Percentiles rank a stretch among this genome's conserved stretches.
Conservation (phyloP, 1,140 invertebrate genomes). For the Sesamia nonagrioides region DNA sequence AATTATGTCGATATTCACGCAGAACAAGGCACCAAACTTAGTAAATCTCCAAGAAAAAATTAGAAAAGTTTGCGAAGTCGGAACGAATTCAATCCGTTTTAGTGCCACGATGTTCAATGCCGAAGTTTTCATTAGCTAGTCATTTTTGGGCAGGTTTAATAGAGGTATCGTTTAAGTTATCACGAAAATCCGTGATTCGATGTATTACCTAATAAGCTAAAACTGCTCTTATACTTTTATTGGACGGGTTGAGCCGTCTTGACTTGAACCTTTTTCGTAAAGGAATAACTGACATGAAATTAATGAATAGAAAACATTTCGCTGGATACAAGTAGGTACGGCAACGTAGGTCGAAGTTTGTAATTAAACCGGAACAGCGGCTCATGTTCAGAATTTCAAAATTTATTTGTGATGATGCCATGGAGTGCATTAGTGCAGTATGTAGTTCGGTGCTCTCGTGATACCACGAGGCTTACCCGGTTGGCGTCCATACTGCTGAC, state of each 20-base stretch:
- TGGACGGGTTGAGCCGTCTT: slow-evolving; percentile 19
- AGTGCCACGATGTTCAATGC: slow-evolving; percentile 35
- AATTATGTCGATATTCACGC: slow-evolving; percentile 28
- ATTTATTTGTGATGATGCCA: slow-evolving; percentile 14
- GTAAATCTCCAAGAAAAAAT: slow-evolving; percentile 41
- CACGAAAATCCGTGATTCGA: slow-evolving; percentile 52
- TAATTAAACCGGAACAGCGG: slow-evolving; percentile 7
- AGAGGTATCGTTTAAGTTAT: slow-evolving; percentile 39
- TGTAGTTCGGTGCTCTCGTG: slow-evolving; percentile 57
- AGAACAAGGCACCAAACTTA: slow-evolving; percentile 29
- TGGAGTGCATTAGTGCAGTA: slow-evolving; percentile 49
- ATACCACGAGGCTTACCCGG: slow-evolving; percentile 77
- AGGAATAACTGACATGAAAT: slow-evolving; percentile 1
- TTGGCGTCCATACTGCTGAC: slow-evolving; percentile 73
- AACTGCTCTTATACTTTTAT: slow-evolving; percentile 33
- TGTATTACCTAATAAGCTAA: slow-evolving; percentile 59
- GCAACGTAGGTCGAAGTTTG: slow-evolving; percentile 7
- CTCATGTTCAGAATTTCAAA: not conserved
- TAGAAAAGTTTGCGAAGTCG: slow-evolving; percentile 32
- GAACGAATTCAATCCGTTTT: slow-evolving; percentile 42
- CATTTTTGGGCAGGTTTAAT: slow-evolving; percentile 47
- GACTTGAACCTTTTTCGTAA: slow-evolving; percentile 1
- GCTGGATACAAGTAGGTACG: not conserved
- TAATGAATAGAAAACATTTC: slow-evolving; percentile 16
- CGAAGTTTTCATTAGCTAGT: slow-evolving; percentile 44